These are phyloP conservation scores for Yponomeuta cagnagella DNA, from an alignment of 2,888 invertebrate species.

Conservation along the genomic window DNA sequence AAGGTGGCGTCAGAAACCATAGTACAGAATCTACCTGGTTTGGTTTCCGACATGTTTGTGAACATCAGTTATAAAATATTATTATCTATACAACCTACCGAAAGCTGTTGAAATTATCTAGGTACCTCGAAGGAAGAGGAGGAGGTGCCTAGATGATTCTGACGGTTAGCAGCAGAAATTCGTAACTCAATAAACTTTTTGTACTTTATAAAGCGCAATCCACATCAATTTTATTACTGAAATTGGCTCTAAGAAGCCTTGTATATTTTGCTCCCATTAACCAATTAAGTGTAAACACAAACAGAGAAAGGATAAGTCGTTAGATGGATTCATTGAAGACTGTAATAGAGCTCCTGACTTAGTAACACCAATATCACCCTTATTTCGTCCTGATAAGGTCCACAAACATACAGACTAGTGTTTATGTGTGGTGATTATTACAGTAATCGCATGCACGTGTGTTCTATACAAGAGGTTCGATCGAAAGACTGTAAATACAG, in stretches of 20 bases:
- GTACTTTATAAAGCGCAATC: too few relatives aligned
- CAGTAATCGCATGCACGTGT: neutral
- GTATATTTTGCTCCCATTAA: neutral
- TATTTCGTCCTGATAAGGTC: constrained; percentile 21
- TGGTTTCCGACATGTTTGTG: too few relatives aligned
- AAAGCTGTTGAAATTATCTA: too few relatives aligned
- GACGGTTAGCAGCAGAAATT: too few relatives aligned
- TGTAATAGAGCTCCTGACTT: neutral
- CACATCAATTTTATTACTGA: neutral
- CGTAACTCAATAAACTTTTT: too few relatives aligned
- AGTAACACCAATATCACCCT: neutral
- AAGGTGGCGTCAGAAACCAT: too few relatives aligned
- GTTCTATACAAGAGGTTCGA: neutral
- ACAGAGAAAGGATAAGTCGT: neutral
- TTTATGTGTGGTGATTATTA: neutral
- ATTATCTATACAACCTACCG: too few relatives aligned
- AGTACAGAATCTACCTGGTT: too few relatives aligned
- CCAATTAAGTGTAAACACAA: neutral
- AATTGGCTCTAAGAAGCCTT: neutral
- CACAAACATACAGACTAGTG: neutral
- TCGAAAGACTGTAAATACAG: neutral
- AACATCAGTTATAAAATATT: too few relatives aligned
- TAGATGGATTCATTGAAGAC: neutral
- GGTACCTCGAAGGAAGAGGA: too few relatives aligned
- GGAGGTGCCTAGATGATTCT: too few relatives aligned